These are phyloP conservation scores for Leguminivora glycinivorella DNA, from an alignment of 1,140 invertebrate genomes.

Conservation along the genomic window DNA sequence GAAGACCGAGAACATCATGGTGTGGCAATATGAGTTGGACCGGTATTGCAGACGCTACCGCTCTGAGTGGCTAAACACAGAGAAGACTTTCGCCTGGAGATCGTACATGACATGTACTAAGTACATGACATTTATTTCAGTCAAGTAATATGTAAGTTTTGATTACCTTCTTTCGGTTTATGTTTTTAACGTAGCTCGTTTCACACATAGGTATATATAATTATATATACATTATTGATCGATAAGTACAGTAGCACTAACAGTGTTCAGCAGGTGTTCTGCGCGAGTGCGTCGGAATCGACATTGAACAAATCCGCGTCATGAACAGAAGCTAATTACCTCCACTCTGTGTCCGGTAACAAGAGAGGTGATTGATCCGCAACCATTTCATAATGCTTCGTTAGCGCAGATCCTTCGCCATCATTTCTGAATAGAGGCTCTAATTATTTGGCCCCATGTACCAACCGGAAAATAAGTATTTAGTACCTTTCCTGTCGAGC, in stretches of 20 bases:
- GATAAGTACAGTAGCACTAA: neutral
- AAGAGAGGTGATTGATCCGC: constrained; percentile 52
- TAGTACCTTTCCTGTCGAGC: neutral
- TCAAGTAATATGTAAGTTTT: too few species aligned
- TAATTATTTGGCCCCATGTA: constrained; percentile 1
- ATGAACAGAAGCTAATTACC: neutral
- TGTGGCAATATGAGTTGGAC: too few species aligned
- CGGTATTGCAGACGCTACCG: too few species aligned
- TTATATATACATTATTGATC: too few species aligned
- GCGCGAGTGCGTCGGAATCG: neutral
- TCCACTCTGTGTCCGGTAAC: constrained; percentile 28
- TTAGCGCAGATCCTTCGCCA: constrained; percentile 17
- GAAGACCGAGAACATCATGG: too few species aligned
- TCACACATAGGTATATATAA: too few species aligned
- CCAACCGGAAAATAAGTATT: neutral
- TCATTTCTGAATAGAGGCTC: constrained; percentile 8
- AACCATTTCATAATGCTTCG: constrained; percentile 47
- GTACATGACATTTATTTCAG: too few species aligned
- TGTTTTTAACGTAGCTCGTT: too few species aligned
- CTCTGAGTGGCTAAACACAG: too few species aligned
- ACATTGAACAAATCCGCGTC: neutral
- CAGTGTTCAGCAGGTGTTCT: neutral
- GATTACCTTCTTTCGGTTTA: too few species aligned
- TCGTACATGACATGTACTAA: too few species aligned
- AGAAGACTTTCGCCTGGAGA: too few species aligned